phyloP scores from a whole-genome alignment of 92 coral and sea anemone genomes.

The Porites cylindrica region DNA sequence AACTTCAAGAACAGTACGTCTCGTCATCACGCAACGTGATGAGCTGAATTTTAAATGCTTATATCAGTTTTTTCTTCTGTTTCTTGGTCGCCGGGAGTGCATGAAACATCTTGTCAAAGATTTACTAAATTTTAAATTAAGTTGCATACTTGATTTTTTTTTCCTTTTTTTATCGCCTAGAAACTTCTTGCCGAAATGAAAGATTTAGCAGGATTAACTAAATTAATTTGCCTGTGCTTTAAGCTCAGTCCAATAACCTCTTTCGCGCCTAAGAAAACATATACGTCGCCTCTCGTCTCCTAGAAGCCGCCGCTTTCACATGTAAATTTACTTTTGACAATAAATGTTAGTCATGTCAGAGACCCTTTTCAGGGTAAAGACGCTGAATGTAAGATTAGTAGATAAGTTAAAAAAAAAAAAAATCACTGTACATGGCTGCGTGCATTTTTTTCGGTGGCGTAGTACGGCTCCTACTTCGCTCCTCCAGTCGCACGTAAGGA shows the following conservation, averaged over 20 bases:
- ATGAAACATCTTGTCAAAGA: neutral
- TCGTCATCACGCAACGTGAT: constrained; percentile 9
- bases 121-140: too few species aligned
- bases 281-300: too few species aligned
- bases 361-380: too few species aligned
- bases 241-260: neutral
- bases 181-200: neutral
- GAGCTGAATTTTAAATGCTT: neutral
- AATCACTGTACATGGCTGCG: too few species aligned
- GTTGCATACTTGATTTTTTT: neutral
- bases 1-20: neutral
- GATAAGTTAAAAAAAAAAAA: too few species aligned
- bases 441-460: too few species aligned
- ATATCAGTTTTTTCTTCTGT: neutral
- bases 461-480: too few species aligned
- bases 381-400: too few species aligned
- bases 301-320: too few species aligned
- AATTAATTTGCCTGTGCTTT: neutral
- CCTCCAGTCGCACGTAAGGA: too few species aligned
- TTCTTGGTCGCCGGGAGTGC: neutral
- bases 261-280: neutral
- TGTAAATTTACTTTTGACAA: too few species aligned
- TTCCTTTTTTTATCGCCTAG: neutral
- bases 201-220: constrained; percentile 12
- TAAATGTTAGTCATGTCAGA: too few species aligned